Percentiles rank a stretch among this genome's conserved stretches.
These are phyloP conservation scores for Hylaea fasciaria DNA, from an alignment of 2,888 invertebrate genomes.

Conservation along the genomic window DNA sequence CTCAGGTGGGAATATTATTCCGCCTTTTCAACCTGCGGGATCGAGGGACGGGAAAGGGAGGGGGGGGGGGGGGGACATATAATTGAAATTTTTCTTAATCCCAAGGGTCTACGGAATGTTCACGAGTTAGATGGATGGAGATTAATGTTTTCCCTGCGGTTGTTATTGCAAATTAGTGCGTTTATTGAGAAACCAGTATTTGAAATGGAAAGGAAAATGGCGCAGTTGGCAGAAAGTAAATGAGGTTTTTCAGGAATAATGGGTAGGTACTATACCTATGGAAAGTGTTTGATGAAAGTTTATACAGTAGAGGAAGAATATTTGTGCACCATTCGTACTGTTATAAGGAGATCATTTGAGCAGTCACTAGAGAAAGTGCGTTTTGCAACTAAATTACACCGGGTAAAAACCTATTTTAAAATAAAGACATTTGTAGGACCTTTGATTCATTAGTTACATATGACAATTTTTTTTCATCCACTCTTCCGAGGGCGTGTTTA, in stretches of 20 bases:
- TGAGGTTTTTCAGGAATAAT: not conserved
- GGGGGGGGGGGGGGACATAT: constrained; percentile 50
- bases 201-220: constrained; percentile 11
- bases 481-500: too few species aligned
- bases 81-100: constrained; percentile 74
- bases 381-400: too few species aligned
- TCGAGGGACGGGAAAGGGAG: constrained; percentile 2
- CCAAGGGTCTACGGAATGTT: constrained; percentile 49
- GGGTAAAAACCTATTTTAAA: too few species aligned
- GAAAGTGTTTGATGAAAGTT: too few species aligned
- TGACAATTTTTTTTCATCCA: too few species aligned
- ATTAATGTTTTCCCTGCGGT: constrained; percentile 46
- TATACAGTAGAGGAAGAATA: not conserved
- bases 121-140: constrained; percentile 45
- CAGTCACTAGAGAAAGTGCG: too few species aligned
- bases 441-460: too few species aligned
- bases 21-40: constrained; percentile 49
- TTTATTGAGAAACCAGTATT: constrained; percentile 31
- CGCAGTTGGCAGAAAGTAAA: constrained; percentile 19
- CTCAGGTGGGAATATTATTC: constrained; percentile 53
- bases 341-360: too few species aligned
- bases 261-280: not conserved
- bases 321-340: too few species aligned
- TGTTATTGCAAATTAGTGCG: constrained; percentile 46
- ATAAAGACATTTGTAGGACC: too few species aligned